Conservation (phyloP, 2,113 vertebrate species). For the Bos javanicus region DNA sequence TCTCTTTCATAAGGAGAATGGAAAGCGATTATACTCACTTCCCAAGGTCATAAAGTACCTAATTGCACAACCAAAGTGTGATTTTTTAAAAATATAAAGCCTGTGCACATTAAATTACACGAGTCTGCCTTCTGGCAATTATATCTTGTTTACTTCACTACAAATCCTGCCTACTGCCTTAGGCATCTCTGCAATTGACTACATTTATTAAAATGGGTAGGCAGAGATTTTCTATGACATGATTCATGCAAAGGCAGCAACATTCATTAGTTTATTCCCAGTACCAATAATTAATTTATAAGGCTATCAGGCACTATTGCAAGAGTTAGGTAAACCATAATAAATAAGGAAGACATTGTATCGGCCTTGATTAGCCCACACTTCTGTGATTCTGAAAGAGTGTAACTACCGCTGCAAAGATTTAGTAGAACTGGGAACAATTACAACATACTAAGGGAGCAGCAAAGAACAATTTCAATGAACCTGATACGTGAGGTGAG, state of each 20-base stretch:
- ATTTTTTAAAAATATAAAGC: neutral
- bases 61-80: neutral
- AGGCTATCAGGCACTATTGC: neutral
- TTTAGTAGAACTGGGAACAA: neutral
- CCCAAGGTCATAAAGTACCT: neutral
- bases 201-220: neutral
- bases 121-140: neutral
- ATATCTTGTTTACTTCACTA: neutral
- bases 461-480: neutral
- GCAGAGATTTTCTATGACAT: neutral
- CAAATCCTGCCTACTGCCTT: neutral
- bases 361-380: neutral
- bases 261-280: neutral
- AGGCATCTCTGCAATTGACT: neutral
- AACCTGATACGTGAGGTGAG: neutral
- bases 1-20: neutral
- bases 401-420: neutral
- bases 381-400: neutral
- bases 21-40: neutral
- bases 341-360: neutral
- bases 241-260: neutral
- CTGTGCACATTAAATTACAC: neutral
- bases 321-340: neutral
- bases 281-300: constrained; percentile 16
- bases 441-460: neutral